These are phyloP conservation scores for Penaeus chinensis DNA, from an alignment of 1,140 invertebrate species.

Conservation along the genomic window DNA sequence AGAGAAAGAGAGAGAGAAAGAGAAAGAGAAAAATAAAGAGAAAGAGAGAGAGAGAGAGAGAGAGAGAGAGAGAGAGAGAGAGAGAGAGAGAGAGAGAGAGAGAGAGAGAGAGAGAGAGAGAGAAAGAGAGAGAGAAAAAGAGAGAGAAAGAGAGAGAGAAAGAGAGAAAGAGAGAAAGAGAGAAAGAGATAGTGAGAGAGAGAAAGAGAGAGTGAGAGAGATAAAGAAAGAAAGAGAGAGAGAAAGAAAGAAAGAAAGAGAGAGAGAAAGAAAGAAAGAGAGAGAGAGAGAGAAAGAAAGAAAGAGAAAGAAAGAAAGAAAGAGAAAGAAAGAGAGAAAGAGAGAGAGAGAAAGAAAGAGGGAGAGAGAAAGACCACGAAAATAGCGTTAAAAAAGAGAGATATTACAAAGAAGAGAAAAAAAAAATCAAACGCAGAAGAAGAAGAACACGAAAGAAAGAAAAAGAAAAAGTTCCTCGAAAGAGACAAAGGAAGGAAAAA, in stretches of 20 bases:
- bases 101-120: background rate
- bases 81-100: background rate
- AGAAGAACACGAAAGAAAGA: background rate
- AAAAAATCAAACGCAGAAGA: background rate
- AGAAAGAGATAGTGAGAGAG: background rate
- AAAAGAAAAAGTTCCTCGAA: background rate
- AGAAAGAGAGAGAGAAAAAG: background rate
- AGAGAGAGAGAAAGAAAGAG: background rate
- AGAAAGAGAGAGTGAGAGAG: too few species aligned
- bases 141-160: background rate
- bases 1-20: background rate
- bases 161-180: background rate
- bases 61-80: background rate
- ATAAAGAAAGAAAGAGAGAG: background rate
- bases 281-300: too few species aligned
- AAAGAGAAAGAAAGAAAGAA: background rate
- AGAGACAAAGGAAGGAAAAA: background rate
- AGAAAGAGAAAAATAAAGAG: background rate
- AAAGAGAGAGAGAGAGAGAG: background rate
- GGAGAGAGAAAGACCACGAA: background rate
- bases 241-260: background rate
- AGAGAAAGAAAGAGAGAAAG: background rate
- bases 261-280: background rate
- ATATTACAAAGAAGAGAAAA: background rate
- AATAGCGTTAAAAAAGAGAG: background rate